phyloP scores from a whole-genome alignment of 2,113 vertebrate species.

The Dipodomys stephensi region DNA sequence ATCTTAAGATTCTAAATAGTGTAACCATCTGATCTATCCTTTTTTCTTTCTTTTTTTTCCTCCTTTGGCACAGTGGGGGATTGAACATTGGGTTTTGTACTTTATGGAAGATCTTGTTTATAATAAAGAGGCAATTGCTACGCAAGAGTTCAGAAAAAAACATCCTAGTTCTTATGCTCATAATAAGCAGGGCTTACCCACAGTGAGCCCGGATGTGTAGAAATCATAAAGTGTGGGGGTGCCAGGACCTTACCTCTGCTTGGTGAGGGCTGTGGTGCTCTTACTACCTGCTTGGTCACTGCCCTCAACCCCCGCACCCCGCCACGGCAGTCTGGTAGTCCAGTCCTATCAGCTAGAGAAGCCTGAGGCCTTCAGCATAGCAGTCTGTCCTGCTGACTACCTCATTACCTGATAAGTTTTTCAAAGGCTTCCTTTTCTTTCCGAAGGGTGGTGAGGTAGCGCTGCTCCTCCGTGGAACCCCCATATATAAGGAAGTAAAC shows the following conservation, averaged over 20 bases:
- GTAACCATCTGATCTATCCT: background rate
- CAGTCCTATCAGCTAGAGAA: background rate
- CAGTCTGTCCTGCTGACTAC: background rate
- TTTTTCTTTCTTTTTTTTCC: too few relatives aligned
- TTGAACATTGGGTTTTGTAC: background rate
- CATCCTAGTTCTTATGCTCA: too few relatives aligned
- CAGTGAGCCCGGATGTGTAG: background rate
- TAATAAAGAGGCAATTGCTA: background rate
- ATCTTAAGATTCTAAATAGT: conserved; percentile 22
- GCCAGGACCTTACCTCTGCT: background rate
- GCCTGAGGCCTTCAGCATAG: background rate
- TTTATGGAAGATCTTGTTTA: conserved; percentile 11
- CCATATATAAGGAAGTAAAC: conserved; percentile 99
- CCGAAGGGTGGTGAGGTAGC: conserved; percentile 95
- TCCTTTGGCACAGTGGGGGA: too few relatives aligned
- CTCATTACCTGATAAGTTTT: conserved; percentile 94
- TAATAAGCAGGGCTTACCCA: background rate
- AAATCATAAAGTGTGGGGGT: background rate
- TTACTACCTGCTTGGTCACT: too few relatives aligned
- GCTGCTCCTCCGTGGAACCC: conserved; percentile 97
- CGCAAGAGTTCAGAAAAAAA: background rate
- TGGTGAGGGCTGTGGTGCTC: too few relatives aligned
- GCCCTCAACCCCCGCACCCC: too few relatives aligned
- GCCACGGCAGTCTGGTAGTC: too few relatives aligned
- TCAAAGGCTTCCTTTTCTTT: conserved; percentile 98